Base-by-base conservation (phyloP, 2,888 invertebrate species). In the Papilio demoleus region DNA sequence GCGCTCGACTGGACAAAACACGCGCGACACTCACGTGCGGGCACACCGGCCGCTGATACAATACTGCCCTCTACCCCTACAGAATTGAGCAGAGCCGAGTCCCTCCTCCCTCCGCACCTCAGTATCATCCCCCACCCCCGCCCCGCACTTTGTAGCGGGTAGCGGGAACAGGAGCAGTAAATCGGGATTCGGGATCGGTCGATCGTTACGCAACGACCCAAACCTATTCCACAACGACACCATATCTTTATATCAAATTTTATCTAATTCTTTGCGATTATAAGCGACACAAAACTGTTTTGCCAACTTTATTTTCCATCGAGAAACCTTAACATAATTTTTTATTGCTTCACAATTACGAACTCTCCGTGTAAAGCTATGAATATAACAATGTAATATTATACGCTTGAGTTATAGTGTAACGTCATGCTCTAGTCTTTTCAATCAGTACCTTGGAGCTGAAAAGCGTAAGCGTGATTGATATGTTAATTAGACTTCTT, bases 191-290 rank as follows among this genome's bases (percentile, higher is more conserved):
- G 47, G 50, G 24, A 50, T 53, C 53, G 24, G 59, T 14, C 65
- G 65, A 65, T 65, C 65, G 65, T 65, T 65, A 65, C 59, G 59
- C 65, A 59, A 59, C 59, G 65, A 59, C 59, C 59, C n/a, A 53
- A 53, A 53, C 53, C 53, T 53, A 27, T 27, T n/a, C 53, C 53
- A 27, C n/a, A n/a, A n/a, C 47, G 47, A 50, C 22, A 12, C 53
- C 27, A 53, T 53, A 31, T 31, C 53, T n/a, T 53, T 31, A 53
- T 8, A 31, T 53, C 53, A n/a, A 31, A 50, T 27, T 14, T 53
- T 22, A 22, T 47, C 12, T 19, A 22, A 11, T 22, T 47, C 22
- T 11, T 47, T 42, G 42, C 19, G 14, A 42, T 34, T 42, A 58
- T 31, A 22, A 19, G 22, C n/a, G 6, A 38, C 60, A 60, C 60